Base-by-base conservation (phyloP, 2,113 vertebrate genomes). In the Tupaia tana region DNA sequence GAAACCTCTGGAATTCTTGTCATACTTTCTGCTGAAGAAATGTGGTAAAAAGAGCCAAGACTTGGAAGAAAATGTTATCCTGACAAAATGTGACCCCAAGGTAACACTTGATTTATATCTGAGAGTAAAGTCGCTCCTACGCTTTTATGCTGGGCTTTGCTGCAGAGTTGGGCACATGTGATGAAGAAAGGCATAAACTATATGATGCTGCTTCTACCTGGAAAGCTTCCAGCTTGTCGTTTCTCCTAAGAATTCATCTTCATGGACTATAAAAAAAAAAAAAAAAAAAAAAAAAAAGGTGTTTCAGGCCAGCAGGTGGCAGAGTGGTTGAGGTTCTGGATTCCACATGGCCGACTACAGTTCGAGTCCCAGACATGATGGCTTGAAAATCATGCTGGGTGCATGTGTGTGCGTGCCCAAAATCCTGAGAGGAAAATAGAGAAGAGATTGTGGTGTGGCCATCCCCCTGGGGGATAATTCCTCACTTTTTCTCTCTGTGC, bases 1-100 rank as follows among this genome's bases (percentile, higher is more conserved):
- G 92, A 98, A 98, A 77, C 98, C 98, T 13, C 10, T 99, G 97
- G 98, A 98, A 97, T 99, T 99, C 96, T 96, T 99, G 10, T 98
- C 98, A 14, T 2, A n/a, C 80, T 99, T 98, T 94, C 97, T 99
- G 59, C 94, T 95, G 80, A 98, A 90, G 86, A 98, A 97, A 97
- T 97, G 70, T 43, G 81, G 95, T 15, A 90, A 86, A 78, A 81
- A 87, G 73, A 90, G 71, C 29, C 52, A 96, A 93, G 83, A 84
- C 9, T 70, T 79, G 71, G 83, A 97, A 82, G 95, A 59, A 61
- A 84, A 94, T 27, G n/a, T 86, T 12, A 78, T 92, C 58, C 56
- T 84, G 13, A 85, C 34, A 52, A 93, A 95, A 58, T 8, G 7
- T 34, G 91, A 90, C 58, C 70, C 93, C 16, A 83, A 96, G 61